Evolutionary conservation across 2,888 invertebrate genomes (phyloP).

Genomic region (Mythimna lalbum): DNA sequence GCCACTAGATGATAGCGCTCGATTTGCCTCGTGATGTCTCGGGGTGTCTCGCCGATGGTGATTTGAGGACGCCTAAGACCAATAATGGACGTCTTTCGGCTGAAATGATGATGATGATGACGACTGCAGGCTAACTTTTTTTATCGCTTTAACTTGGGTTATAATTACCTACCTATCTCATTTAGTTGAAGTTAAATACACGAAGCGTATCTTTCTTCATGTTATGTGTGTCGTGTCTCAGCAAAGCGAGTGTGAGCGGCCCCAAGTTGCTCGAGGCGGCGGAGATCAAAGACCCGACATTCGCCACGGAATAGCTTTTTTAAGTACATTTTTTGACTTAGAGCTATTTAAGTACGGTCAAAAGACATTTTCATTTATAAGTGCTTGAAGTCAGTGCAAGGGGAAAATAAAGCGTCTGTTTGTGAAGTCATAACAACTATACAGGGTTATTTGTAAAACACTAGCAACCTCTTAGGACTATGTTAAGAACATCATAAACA

Average conservation of each 20-base stretch:
- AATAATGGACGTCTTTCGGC: too few relatives aligned
- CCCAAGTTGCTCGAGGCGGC: slow-evolving; percentile 9
- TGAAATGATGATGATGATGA: too few relatives aligned
- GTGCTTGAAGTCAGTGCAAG: background rate
- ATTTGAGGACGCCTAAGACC: too few relatives aligned
- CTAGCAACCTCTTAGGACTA: too few relatives aligned
- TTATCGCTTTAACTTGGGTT: too few relatives aligned
- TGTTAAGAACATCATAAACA: too few relatives aligned
- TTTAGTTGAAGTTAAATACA: background rate
- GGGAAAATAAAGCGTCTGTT: background rate
- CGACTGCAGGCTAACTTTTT: too few relatives aligned
- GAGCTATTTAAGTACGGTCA: background rate
- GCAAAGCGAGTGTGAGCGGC: background rate
- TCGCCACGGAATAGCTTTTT: slow-evolving; percentile 3
- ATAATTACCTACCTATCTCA: background rate
- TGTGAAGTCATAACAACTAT: background rate
- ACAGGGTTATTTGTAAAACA: too few relatives aligned
- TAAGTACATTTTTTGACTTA: slow-evolving; percentile 1
- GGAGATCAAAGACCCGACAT: slow-evolving; percentile 14
- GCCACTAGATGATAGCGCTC: too few relatives aligned
- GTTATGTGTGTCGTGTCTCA: background rate
- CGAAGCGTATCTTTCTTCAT: too few relatives aligned
- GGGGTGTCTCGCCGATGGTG: too few relatives aligned
- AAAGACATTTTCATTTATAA: background rate
- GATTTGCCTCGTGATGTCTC: too few relatives aligned